Evolutionary conservation across 2,888 invertebrate genomes (phyloP).

Genomic region (Rhopalosiphum nymphaeae): DNA sequence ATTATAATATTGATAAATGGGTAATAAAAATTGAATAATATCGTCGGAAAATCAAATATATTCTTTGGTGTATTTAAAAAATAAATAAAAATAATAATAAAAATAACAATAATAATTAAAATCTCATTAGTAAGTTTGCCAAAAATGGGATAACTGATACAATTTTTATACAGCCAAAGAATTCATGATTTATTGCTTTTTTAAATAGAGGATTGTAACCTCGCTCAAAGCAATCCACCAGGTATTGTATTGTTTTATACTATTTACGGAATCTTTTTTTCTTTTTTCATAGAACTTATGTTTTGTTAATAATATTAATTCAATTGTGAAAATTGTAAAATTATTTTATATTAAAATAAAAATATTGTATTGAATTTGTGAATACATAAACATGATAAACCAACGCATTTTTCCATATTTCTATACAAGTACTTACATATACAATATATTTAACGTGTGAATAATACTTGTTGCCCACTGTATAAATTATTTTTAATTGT

Average conservation of each 20-base stretch:
- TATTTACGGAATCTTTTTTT: background rate
- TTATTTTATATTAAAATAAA: background rate
- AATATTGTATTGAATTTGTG: background rate
- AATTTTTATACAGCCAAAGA: slow-evolving; percentile 28
- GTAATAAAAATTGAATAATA: background rate
- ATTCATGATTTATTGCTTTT: slow-evolving; percentile 55
- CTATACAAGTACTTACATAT: background rate
- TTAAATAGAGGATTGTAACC: slow-evolving; percentile 9
- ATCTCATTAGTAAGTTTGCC: slow-evolving; percentile 12
- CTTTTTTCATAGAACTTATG: background rate
- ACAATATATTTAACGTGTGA: background rate
- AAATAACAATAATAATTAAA: slow-evolving; percentile 40
- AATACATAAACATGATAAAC: background rate
- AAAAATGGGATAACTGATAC: slow-evolving; percentile 28
- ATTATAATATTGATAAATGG: background rate
- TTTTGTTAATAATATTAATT: background rate
- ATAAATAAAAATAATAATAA: background rate
- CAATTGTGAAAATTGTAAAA: background rate
- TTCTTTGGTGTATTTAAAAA: background rate
- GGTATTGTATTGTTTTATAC: background rate
- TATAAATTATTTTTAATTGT: background rate
- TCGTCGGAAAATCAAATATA: background rate
- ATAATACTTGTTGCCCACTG: background rate
- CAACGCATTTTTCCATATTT: background rate
- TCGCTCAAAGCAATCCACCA: background rate